These are phyloP conservation scores for Casuarius casuarius DNA, from an alignment of 2,113 vertebrate genomes.

Conservation along the genomic window DNA sequence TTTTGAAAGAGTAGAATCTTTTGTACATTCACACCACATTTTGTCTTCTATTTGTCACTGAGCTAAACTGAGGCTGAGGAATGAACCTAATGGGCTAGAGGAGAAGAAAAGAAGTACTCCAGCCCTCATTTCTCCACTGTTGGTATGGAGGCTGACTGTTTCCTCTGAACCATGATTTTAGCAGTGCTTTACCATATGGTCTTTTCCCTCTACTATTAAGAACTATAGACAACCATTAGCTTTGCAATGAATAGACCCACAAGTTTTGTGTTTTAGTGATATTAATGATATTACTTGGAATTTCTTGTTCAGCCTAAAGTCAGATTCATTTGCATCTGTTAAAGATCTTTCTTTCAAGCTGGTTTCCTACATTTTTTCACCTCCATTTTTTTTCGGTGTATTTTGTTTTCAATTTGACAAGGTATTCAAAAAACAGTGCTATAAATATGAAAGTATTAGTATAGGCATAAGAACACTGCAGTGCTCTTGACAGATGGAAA, in stretches of 20 bases:
- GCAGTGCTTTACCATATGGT: background rate
- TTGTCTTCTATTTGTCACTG: background rate
- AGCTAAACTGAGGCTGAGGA: background rate
- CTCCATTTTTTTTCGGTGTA: background rate
- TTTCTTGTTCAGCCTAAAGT: background rate
- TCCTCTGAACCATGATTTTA: background rate
- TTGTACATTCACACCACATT: background rate
- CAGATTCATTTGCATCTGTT: background rate
- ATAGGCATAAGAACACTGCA: background rate
- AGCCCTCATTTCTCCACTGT: background rate
- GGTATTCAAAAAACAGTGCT: background rate
- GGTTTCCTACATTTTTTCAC: background rate
- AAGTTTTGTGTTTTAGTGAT: background rate
- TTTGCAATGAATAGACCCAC: background rate
- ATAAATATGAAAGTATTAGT: background rate
- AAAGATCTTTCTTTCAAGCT: background rate
- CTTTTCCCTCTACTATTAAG: background rate
- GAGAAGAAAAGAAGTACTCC: background rate
- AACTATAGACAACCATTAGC: background rate
- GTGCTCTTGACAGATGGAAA: constrained; percentile 39
- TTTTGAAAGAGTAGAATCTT: background rate
- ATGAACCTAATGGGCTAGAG: background rate
- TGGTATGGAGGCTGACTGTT: background rate
- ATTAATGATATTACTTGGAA: background rate
- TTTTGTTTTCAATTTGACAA: background rate